Evolutionary conservation across 2,888 invertebrate species (phyloP).

Genomic region (Luperina nickerlii): DNA sequence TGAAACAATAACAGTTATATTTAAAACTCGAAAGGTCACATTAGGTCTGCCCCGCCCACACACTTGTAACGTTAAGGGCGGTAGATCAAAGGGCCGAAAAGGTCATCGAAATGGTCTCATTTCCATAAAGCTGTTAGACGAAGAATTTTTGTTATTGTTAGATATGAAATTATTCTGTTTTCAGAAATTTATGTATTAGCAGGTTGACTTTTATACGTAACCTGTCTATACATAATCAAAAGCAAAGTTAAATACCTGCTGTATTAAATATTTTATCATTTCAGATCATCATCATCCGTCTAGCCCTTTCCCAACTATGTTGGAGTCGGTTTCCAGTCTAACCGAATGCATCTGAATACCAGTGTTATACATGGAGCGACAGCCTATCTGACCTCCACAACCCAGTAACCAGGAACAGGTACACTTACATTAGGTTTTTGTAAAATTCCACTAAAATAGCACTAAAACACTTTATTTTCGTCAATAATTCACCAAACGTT

Average conservation of each 20-base stretch:
- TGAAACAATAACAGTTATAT: constrained; percentile 36
- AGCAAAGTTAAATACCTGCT: not conserved
- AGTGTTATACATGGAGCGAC: too few species aligned
- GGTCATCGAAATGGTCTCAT: constrained; percentile 45
- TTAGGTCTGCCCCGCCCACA: constrained; percentile 39
- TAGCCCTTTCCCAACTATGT: too few species aligned
- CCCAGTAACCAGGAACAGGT: too few species aligned
- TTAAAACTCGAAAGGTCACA: constrained; percentile 51
- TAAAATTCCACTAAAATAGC: too few species aligned
- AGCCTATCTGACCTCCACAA: too few species aligned
- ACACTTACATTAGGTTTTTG: too few species aligned
- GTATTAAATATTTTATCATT: not conserved
- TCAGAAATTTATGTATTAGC: not conserved
- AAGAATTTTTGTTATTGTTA: constrained; percentile 23
- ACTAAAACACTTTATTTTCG: too few species aligned
- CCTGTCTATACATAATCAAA: too few species aligned
- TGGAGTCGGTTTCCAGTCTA: too few species aligned
- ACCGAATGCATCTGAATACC: too few species aligned
- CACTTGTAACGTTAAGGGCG: not conserved
- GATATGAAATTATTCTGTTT: not conserved
- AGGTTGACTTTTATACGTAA: not conserved
- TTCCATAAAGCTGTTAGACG: constrained; percentile 35
- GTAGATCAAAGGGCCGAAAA: constrained; percentile 49
- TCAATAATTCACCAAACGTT: too few species aligned
- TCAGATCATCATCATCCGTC: too few species aligned